phyloP scores from a whole-genome alignment of 2,113 vertebrate species.

The Catharus bicknelli region DNA sequence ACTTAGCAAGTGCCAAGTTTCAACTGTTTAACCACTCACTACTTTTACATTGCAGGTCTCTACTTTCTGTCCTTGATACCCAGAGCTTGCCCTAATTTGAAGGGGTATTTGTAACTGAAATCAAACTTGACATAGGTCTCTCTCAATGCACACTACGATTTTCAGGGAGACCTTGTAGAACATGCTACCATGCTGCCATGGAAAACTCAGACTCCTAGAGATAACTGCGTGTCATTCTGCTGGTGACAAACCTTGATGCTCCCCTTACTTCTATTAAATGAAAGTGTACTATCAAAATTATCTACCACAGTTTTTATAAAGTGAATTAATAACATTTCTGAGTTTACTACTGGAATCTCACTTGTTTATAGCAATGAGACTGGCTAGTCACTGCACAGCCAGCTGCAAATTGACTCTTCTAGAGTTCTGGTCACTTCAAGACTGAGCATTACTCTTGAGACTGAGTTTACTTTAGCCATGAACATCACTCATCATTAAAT shows the following conservation, averaged over 20 bases:
- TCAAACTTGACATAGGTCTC: not conserved
- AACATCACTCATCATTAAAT: not conserved
- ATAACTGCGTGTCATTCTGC: not conserved
- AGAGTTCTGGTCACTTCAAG: not conserved
- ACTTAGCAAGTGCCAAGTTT: not conserved
- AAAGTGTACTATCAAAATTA: not conserved
- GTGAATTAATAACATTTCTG: not conserved
- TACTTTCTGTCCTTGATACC: not conserved
- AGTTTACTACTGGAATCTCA: not conserved
- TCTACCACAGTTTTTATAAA: not conserved
- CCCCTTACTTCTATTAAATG: not conserved
- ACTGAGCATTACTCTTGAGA: not conserved
- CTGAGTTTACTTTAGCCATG: not conserved
- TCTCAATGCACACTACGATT: not conserved
- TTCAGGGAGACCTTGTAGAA: not conserved
- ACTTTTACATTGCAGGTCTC: not conserved
- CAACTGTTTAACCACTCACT: not conserved
- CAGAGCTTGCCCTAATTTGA: not conserved
- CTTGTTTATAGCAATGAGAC: not conserved
- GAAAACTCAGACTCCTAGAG: not conserved
- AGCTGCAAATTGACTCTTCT: not conserved
- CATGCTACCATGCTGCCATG: rapidly evolving
- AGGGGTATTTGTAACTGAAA: rapidly evolving
- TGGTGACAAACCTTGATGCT: not conserved
- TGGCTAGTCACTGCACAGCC: not conserved